Evolutionary conservation across 2,888 invertebrate genomes (phyloP).

Genomic region (Dolomedes plantarius): DNA sequence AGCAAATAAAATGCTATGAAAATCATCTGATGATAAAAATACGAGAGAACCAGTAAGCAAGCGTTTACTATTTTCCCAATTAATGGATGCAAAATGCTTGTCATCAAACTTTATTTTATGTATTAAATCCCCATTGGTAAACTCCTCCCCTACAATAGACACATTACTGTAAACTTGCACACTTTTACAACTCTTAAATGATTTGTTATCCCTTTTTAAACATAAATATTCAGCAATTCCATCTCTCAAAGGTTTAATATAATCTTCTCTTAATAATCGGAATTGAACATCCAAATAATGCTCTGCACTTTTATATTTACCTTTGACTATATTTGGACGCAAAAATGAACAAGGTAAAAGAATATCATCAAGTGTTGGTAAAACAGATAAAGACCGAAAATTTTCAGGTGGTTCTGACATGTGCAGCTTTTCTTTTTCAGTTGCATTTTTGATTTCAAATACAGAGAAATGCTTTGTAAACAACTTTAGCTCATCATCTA

Average conservation of each 20-base stretch:
- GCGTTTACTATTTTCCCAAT: slow-evolving; percentile 80
- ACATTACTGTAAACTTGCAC: slow-evolving; percentile 75
- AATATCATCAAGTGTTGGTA: slow-evolving; percentile 60
- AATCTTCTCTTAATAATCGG: slow-evolving; percentile 87
- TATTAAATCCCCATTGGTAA: slow-evolving; percentile 74
- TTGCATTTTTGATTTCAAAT: slow-evolving; percentile 7
- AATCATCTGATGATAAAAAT: slow-evolving; percentile 84
- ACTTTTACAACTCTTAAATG: slow-evolving; percentile 73
- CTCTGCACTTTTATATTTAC: slow-evolving; percentile 81
- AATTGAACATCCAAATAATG: slow-evolving; percentile 89
- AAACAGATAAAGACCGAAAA: slow-evolving; percentile 48
- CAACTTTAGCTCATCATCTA: slow-evolving; percentile 28
- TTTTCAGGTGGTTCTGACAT: slow-evolving; percentile 53
- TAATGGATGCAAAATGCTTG: slow-evolving; percentile 53
- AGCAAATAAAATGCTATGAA: slow-evolving; percentile 83
- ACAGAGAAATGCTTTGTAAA: slow-evolving; percentile 10
- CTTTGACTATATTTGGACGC: slow-evolving; percentile 81
- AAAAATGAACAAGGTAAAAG: slow-evolving; percentile 76
- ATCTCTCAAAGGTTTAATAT: slow-evolving; percentile 84
- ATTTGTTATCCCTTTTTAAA: slow-evolving; percentile 75
- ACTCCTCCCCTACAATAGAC: slow-evolving; percentile 74
- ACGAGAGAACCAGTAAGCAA: slow-evolving; percentile 85
- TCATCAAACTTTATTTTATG: slow-evolving; percentile 65
- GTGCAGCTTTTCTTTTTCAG: slow-evolving; percentile 46
- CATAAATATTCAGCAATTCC: slow-evolving; percentile 81